Conservation (phyloP, 2,113 vertebrate species). For the Triplophysa siluroides region DNA sequence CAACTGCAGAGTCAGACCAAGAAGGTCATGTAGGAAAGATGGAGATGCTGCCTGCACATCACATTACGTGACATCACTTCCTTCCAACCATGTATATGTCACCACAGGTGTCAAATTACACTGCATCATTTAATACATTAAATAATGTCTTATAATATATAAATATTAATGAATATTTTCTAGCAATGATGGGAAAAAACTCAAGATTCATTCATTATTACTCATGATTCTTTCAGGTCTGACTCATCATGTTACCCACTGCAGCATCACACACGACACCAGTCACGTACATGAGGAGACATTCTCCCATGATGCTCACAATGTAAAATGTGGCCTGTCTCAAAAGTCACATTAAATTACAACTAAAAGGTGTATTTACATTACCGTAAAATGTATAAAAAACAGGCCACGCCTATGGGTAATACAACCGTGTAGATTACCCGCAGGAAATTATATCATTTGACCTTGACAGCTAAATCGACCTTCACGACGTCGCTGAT, state of each 20-base stretch:
- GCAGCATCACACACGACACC: conserved; percentile 22
- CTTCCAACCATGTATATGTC: neutral
- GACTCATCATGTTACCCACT: conserved; percentile 36
- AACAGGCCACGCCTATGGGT: neutral
- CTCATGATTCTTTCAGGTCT: conserved; percentile 4
- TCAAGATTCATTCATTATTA: neutral
- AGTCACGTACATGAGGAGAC: conserved; percentile 32
- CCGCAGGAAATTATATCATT: neutral
- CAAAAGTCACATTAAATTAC: neutral
- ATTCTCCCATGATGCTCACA: conserved; percentile 22
- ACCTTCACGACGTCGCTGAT: conserved; percentile 28
- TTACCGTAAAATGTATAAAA: neutral
- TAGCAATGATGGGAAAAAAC: neutral
- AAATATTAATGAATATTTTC: neutral
- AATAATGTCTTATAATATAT: no score
- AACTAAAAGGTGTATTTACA: neutral
- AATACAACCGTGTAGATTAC: neutral
- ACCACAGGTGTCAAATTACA: neutral
- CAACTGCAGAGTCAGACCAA: conserved; percentile 23
- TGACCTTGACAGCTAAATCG: conserved; percentile 43
- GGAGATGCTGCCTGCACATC: neutral
- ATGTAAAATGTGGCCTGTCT: neutral
- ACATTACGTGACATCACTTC: neutral
- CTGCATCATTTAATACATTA: neutral
- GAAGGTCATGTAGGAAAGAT: conserved; percentile 12